phyloP scores from a whole-genome alignment of 2,888 invertebrate genomes.

The Drosophila mulleri region DNA sequence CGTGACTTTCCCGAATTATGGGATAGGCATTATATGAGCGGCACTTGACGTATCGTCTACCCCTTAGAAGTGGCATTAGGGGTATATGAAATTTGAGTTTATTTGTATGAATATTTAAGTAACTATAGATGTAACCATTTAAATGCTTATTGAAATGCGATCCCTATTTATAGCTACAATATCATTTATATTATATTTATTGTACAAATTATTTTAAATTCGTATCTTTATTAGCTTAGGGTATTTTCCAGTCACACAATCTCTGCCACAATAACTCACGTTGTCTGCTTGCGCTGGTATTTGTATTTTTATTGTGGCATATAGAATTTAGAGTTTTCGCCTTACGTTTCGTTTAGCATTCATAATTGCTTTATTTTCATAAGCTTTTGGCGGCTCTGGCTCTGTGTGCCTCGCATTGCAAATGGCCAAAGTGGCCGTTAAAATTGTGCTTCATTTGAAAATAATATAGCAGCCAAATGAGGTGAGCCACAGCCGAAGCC shows the following conservation, averaged over 20 bases:
- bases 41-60: constrained; percentile 12
- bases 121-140: too few species aligned
- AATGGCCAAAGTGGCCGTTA: constrained; percentile 68
- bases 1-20: constrained; percentile 58
- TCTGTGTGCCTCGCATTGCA: constrained; percentile 62
- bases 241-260: constrained; percentile 5
- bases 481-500: constrained; percentile 40
- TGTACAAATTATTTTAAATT: too few species aligned
- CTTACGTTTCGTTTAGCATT: constrained; percentile 66
- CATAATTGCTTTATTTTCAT: constrained; percentile 71
- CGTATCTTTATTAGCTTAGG: background rate
- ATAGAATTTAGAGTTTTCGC: constrained; percentile 56
- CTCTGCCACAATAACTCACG: background rate
- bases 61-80: background rate
- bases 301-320: constrained; percentile 32
- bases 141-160: too few species aligned
- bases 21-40: constrained; percentile 40
- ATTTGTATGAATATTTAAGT: too few species aligned
- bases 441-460: constrained; percentile 48
- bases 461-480: constrained; percentile 38
- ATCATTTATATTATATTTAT: too few species aligned
- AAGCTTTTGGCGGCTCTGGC: constrained; percentile 48
- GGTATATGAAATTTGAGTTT: background rate
- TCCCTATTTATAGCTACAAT: too few species aligned
- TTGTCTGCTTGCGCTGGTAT: constrained; percentile 14